phyloP scores from a whole-genome alignment of 2,797 vertebrate species.

The Cryptoprocta ferox region DNA sequence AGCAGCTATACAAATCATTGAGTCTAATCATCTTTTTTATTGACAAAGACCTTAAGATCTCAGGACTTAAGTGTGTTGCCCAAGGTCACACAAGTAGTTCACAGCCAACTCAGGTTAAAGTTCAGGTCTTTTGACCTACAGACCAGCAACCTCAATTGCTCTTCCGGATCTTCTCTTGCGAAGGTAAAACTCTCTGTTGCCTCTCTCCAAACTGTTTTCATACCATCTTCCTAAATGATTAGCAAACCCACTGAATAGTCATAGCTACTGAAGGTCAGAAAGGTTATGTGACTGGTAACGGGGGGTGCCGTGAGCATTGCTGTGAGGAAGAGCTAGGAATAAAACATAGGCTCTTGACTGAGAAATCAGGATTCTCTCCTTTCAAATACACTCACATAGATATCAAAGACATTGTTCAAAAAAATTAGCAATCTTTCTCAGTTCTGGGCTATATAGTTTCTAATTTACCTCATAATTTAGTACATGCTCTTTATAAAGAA shows the following conservation, averaged over 20 bases:
- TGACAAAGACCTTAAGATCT: background rate
- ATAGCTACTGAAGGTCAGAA: background rate
- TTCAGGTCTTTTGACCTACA: constrained; percentile 12
- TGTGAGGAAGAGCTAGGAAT: background rate
- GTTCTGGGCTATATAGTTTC: background rate
- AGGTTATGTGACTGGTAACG: background rate
- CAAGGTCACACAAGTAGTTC: background rate
- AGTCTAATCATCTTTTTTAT: background rate
- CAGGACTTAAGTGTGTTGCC: background rate
- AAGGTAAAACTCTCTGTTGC: constrained; percentile 17
- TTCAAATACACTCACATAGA: background rate
- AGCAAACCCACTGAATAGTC: constrained; percentile 33
- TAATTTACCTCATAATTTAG: constrained; percentile 33
- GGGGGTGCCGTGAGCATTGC: background rate
- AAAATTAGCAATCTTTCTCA: constrained; percentile 7
- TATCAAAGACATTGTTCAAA: constrained; percentile 15
- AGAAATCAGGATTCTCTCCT: constrained; percentile 3
- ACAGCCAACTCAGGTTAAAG: constrained; percentile 33
- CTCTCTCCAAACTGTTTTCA: constrained; percentile 35
- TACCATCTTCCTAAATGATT: constrained; percentile 2
- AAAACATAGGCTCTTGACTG: constrained; percentile 3
- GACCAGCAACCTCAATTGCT: background rate
- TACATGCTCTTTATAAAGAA: constrained; percentile 45
- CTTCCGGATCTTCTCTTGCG: background rate
- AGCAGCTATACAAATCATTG: background rate